These are phyloP conservation scores for Etheostoma cragini DNA, from an alignment of 2,113 vertebrate genomes.

Conservation along the genomic window DNA sequence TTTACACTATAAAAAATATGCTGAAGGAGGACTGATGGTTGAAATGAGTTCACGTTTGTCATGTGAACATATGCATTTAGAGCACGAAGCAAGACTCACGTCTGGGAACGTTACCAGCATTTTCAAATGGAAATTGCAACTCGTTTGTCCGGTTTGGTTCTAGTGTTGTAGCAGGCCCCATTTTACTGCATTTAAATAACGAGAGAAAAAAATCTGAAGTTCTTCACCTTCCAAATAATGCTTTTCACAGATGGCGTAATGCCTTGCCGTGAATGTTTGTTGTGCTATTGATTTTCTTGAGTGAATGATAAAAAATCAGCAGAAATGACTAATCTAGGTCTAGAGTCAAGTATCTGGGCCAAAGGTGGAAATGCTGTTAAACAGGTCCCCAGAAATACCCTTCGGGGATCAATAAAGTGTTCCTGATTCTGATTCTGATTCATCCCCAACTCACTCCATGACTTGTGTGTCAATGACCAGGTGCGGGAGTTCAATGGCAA, in stretches of 20 bases:
- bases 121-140: not conserved
- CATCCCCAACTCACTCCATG: not conserved
- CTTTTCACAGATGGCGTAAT: not conserved
- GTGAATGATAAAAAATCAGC: not conserved
- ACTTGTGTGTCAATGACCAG: constrained; percentile 74
- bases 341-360: not conserved
- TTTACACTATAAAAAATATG: not conserved
- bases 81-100: not conserved
- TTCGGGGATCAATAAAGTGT: too few relatives aligned
- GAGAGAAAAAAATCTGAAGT: not conserved
- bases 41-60: not conserved
- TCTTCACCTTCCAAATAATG: not conserved
- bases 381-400: not conserved
- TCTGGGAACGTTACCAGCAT: not conserved
- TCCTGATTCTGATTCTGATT: not conserved
- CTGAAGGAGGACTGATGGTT: not conserved
- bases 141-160: not conserved
- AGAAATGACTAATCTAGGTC: not conserved
- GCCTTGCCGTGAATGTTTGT: too few relatives aligned
- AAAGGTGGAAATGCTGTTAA: constrained; percentile 11
- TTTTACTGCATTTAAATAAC: not conserved
- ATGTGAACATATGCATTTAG: not conserved
- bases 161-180: not conserved
- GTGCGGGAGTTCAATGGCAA: constrained; percentile 92
- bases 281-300: not conserved